Conservation (phyloP, 2,797 vertebrate genomes). For the Poecilia gillii region DNA sequence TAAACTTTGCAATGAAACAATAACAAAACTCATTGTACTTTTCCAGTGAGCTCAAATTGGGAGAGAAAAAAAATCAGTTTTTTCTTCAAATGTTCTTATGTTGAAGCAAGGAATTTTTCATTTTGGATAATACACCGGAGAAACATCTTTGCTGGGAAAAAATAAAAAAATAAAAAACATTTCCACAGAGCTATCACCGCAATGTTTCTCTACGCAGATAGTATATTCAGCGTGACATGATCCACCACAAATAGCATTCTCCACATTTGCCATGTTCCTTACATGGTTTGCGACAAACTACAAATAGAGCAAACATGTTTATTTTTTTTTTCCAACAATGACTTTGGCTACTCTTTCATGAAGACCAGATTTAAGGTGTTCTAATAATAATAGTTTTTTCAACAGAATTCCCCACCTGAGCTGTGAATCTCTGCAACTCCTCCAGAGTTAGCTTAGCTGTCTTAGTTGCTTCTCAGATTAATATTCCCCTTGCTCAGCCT, state of each 20-base stretch:
- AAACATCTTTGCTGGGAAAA: neutral
- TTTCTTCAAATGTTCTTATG: neutral
- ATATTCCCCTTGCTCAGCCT: neutral
- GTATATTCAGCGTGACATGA: neutral
- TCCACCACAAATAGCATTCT: neutral
- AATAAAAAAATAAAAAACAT: neutral
- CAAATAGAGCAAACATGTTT: neutral
- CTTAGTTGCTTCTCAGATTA: neutral
- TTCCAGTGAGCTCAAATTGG: neutral
- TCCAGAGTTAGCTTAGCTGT: neutral
- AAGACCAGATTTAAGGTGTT: neutral
- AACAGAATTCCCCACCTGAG: neutral
- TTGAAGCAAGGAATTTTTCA: neutral
- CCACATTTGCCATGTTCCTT: neutral
- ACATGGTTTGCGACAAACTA: neutral
- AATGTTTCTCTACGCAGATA: neutral
- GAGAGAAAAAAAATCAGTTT: neutral
- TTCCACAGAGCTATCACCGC: neutral
- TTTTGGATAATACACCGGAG: neutral
- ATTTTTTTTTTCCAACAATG: neutral
- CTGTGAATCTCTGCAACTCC: neutral
- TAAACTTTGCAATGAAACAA: neutral
- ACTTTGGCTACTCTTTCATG: neutral
- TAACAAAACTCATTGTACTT: neutral
- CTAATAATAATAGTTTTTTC: neutral